phyloP scores from a whole-genome alignment of 2,888 invertebrate genomes.

The Fragum fragum region DNA sequence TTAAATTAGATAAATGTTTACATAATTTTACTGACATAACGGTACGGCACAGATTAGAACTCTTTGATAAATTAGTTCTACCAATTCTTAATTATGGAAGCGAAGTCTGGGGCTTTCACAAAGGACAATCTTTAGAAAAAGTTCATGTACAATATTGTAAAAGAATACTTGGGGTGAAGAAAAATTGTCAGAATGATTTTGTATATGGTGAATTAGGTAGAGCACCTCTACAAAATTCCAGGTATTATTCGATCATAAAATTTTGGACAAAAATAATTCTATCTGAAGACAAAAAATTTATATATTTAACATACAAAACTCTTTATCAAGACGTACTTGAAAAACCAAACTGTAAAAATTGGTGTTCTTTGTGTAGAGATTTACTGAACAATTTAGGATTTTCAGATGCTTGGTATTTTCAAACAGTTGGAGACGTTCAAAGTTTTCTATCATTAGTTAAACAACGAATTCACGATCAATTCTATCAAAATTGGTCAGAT shows the following conservation, averaged over 20 bases:
- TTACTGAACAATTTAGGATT: slow-evolving; percentile 6
- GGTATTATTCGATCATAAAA: slow-evolving; percentile 11
- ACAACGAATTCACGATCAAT: not conserved
- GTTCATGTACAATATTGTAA: no score
- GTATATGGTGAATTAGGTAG: slow-evolving; percentile 32
- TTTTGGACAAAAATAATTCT: slow-evolving; percentile 27
- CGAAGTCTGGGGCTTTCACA: no score
- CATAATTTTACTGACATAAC: no score
- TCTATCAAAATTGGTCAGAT: no score
- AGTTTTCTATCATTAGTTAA: not conserved
- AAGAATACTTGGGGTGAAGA: no score
- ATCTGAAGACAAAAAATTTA: slow-evolving; percentile 11
- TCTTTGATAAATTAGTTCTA: no score
- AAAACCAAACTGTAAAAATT: slow-evolving; percentile 10
- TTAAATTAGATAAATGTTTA: no score
- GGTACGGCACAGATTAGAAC: no score
- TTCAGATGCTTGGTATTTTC: slow-evolving; percentile 5
- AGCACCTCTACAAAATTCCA: not conserved
- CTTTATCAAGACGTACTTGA: not conserved
- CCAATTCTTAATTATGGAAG: no score
- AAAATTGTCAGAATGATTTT: slow-evolving; percentile 30
- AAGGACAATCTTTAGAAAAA: no score
- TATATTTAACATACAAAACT: not conserved
- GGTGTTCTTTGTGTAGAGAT: slow-evolving; percentile 12
- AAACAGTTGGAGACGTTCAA: not conserved